Evolutionary conservation across 2,113 vertebrate genomes (phyloP).

Genomic region (Corvus hawaiiensis): DNA sequence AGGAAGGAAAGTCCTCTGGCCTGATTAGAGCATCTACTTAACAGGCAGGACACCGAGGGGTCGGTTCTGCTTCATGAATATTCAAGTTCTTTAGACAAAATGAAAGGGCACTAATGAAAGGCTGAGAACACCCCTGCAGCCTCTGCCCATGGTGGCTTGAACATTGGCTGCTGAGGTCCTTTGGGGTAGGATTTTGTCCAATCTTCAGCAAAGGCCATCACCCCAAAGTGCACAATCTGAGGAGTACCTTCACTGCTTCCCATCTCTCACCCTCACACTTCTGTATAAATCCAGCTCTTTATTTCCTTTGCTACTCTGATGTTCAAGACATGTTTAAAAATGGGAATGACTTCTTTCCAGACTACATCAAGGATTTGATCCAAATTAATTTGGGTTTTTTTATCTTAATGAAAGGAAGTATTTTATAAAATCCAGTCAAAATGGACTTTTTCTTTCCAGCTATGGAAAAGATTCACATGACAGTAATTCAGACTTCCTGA

Average conservation of each 20-base stretch:
- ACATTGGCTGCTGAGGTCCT: neutral
- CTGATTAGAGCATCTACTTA: neutral
- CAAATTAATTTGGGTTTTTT: neutral
- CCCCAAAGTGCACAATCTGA: rapidly evolving
- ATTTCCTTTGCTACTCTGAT: neutral
- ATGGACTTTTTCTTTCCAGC: neutral
- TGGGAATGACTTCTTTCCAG: neutral
- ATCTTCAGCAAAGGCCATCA: neutral
- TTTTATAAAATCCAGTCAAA: neutral
- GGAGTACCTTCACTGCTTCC: neutral
- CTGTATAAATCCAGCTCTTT: neutral
- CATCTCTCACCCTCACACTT: neutral
- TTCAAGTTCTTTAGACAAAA: neutral
- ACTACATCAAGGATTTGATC: neutral
- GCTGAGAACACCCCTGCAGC: neutral
- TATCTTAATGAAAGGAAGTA: neutral
- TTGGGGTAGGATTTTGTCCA: neutral
- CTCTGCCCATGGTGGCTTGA: neutral
- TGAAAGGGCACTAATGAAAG: neutral
- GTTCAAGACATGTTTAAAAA: neutral
- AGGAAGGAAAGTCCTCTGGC: neutral
- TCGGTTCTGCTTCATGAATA: neutral
- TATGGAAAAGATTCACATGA: neutral
- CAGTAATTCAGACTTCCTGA: neutral
- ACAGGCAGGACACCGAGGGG: neutral